phyloP scores from a whole-genome alignment of 2,888 invertebrate species.

The Volucella bombylans region DNA sequence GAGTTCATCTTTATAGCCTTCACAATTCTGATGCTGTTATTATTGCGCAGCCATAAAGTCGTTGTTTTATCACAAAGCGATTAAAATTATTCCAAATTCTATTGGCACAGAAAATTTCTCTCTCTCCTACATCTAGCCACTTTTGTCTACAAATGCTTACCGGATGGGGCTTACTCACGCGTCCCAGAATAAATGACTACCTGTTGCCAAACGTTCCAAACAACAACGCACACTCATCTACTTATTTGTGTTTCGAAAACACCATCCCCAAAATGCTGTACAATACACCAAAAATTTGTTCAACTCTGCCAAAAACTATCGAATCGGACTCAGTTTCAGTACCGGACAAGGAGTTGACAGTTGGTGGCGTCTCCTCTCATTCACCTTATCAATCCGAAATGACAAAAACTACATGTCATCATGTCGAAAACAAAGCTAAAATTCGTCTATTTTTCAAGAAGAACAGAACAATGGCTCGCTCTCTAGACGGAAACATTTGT shows the following conservation, averaged over 20 bases:
- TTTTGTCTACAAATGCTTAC: background rate
- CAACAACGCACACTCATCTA: conserved; percentile 12
- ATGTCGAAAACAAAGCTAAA: background rate
- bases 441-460: conserved; percentile 41
- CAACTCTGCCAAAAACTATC: background rate
- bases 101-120: conserved; percentile 15
- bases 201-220: conserved; percentile 40
- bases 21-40: no score
- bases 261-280: conserved; percentile 18
- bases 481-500: conserved; percentile 26
- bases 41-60: background rate
- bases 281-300: conserved; percentile 6
- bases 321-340: background rate
- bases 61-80: conserved; percentile 11
- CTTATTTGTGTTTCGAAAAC: background rate
- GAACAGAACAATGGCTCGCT: conserved; percentile 6
- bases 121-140: conserved; percentile 4
- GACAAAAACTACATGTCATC: background rate
- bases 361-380: conserved; percentile 14
- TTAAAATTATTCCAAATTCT: conserved; percentile 30
- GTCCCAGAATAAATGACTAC: conserved; percentile 13
- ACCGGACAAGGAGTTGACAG: no score
- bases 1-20: no score
- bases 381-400: conserved; percentile 25
- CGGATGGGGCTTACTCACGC: conserved; percentile 16